Evolutionary conservation across 2,797 vertebrate genomes (phyloP), one percentile per base, ranked within the genome.

Genomic region (Phoxinus dragarum): DNA sequence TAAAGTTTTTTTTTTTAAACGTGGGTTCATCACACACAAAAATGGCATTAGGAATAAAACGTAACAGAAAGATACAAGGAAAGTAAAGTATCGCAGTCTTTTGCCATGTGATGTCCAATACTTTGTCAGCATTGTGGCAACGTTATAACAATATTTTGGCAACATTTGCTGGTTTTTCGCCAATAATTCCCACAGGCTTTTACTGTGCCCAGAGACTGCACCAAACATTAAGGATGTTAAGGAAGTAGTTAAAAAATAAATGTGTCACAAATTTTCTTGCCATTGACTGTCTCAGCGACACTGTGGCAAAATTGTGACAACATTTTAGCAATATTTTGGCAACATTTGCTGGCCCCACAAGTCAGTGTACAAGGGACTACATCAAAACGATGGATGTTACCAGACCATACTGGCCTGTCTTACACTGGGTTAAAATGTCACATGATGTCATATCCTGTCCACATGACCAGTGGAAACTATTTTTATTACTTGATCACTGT

Each of bases 401-500:
- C 95, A 96, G 97, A 59, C 97, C 96, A 97, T 95, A 96, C 91
- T 96, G 95, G 95, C 95, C 94, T 95, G 92, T 93, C 93, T 92
- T 94, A 93, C 94, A 93, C 66, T 88, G 89, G 94, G 92, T 90
- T 93, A 90, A 67, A 92, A 84, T 87, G 86, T 88, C 77, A 76
- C 86, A 86, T 84, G 87, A 89, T 86, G 79, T 85, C 83, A 89
- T 84, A 89, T 87, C 93, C 93, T 92, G 93, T 95, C 94, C 94
- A 95, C 95, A 90, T 96, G 95, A 96, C 96, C 97, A 96, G 97
- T 97, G 96, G 94, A 96, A 96, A 96, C 96, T 95, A 95, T 96
- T 96, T 94, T 95, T 93, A 95, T 87, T 95, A 96, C 95, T 94
- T 93, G 95, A 94, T 95, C 94, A 94, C 95, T 95, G 92, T 96